Base-by-base conservation (phyloP, 2,797 vertebrate genomes). In the Leptodactylus fallax region DNA sequence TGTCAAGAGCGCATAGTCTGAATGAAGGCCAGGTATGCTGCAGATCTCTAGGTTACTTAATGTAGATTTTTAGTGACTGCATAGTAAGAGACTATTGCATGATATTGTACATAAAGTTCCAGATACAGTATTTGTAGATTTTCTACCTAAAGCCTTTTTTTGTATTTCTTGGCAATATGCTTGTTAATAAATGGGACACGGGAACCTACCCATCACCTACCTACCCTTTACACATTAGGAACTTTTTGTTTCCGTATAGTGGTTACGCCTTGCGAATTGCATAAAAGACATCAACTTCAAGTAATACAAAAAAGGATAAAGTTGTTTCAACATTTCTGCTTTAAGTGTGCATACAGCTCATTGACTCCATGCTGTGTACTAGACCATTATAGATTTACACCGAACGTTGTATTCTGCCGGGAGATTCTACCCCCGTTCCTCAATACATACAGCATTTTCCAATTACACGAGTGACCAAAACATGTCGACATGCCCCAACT, bases 81-180 rank as follows among this genome's bases (percentile, higher is more conserved):
- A 88, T 88, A 88, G 87, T 76, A 71, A 81, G 36, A 77, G 36
- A 81, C 85, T 88, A 88, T 88, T 88, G 87, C 87, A 85, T 83
- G 53, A 55, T 23, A 72, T 36, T 51, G 6, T 60, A 63, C 63
- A 45, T 11, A 77, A 49, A 49, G 49, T 86, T 72, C 51, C 53
- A 51, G 79, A 47, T n/a, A n/a, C n/a, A n/a, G 27, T 9, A 80
- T n/a, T 47, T 80, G 25, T 3, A 80, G 36, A 61, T 7, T 47
- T 63, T 47, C 27, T 58, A 61, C 11, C 14, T 25, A 5, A 25
- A 69, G 51, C 25, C 81, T 17, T 53, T 27, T n/a, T n/a, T 21
- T 8, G 45, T 47, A 60, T n/a, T 47, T 61, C 27, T 23, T 49
- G 67, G 27, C 10, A 56, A 55, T 23, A 56, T 27, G 45, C n/a